phyloP scores from a whole-genome alignment of 1,140 invertebrate genomes.

The Marisa cornuarietis region DNA sequence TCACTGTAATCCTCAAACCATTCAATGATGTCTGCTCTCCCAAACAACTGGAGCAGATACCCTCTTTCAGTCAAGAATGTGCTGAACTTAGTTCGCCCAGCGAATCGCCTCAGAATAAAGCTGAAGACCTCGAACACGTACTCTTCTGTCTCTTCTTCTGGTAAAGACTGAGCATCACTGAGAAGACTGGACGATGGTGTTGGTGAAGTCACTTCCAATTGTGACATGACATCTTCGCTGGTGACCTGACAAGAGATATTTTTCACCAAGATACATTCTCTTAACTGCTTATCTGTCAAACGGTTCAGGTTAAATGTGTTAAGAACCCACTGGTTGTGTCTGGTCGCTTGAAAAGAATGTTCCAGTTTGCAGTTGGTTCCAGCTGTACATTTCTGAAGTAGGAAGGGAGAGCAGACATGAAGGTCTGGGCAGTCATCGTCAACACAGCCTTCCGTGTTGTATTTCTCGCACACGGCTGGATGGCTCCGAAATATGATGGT shows the following conservation, averaged over 20 bases:
- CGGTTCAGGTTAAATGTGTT: neutral
- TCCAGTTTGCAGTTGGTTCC: neutral
- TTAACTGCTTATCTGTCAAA: neutral
- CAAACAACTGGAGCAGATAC: neutral
- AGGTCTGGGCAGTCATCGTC: conserved; percentile 8
- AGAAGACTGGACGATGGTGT: too few species aligned
- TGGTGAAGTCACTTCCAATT: too few species aligned
- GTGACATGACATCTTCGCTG: too few species aligned
- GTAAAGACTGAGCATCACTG: too few species aligned
- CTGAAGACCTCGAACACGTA: neutral
- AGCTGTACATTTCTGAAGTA: neutral
- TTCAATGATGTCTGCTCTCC: neutral
- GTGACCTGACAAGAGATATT: too few species aligned
- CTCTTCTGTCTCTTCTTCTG: neutral
- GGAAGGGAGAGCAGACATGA: neutral
- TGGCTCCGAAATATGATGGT: neutral
- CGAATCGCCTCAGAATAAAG: neutral
- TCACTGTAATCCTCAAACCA: neutral
- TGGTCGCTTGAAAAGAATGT: neutral
- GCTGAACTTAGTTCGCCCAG: neutral
- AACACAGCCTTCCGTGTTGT: neutral
- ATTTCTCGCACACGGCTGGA: conserved; percentile 4
- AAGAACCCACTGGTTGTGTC: conserved; percentile 13
- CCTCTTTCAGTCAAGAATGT: neutral
- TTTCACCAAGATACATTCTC: too few species aligned